Evolutionary conservation across 2,797 vertebrate species (phyloP).

Genomic region (Urosaurus nigricauda): DNA sequence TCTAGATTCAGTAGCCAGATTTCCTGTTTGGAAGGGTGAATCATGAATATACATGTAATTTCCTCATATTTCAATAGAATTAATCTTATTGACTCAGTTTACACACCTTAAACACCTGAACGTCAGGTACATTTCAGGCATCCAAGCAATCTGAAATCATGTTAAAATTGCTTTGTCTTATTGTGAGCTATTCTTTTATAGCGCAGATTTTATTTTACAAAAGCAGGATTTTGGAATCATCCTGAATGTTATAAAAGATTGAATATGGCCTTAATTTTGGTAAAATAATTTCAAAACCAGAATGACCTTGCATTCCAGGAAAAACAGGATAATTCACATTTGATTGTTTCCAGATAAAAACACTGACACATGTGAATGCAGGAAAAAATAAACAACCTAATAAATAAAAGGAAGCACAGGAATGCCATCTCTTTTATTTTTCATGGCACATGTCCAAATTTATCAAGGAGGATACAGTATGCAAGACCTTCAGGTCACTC

Average conservation of each 20-base stretch:
- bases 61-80: constrained; percentile 35
- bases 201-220: constrained; percentile 22
- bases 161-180: constrained; percentile 39
- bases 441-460: constrained; percentile 62
- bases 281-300: constrained; percentile 61
- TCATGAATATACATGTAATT: constrained; percentile 11
- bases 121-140: constrained; percentile 28
- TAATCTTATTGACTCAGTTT: constrained; percentile 16
- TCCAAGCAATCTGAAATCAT: constrained; percentile 15
- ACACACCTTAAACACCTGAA: constrained; percentile 26
- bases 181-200: constrained; percentile 53
- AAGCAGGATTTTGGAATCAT: constrained; percentile 34
- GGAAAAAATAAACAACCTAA: constrained; percentile 59
- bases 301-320: constrained; percentile 66
- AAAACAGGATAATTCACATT: constrained; percentile 67
- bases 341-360: constrained; percentile 77
- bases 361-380: constrained; percentile 57
- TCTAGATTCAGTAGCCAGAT: background rate
- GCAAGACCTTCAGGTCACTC: constrained; percentile 29
- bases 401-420: constrained; percentile 68
- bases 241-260: constrained; percentile 50
- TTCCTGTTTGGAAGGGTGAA: constrained; percentile 30
- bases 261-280: constrained; percentile 55
- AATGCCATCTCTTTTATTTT: constrained; percentile 66
- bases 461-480: constrained; percentile 55